Evolutionary conservation across 1,140 invertebrate genomes (phyloP), one percentile per base, ranked within the genome.

Genomic region (Lysiphlebus fabarum): DNA sequence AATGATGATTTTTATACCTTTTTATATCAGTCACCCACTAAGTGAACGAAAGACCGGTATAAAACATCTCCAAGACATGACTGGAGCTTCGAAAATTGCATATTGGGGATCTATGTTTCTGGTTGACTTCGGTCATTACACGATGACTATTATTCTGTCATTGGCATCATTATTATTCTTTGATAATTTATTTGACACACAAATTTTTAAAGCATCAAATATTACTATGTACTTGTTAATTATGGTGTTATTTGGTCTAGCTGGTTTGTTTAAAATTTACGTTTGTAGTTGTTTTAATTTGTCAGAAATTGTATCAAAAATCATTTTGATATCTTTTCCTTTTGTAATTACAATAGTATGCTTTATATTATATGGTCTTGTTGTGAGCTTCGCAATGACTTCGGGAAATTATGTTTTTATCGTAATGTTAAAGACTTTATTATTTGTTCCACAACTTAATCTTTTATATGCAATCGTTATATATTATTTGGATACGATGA

Each of bases 11-110:
- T n/a, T n/a, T n/a, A n/a, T n/a, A n/a, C n/a, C n/a, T 3, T 42
- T 55, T 14, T 60, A 58, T 68, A 70, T 83, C 1, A 72, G 82
- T n/a, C 83, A 82, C 56, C 75, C 83, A 5, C 42, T 73, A 7
- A 57, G 66, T 34, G 73, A 75, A 57, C 60, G 63, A 56, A 38
- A 65, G 42, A 62, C 79, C 53, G 80, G 82, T 68, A 79, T 82
- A 7, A 86, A 85, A 65, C 84, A 86, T 63, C 69, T 86, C 9
- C 85, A 87, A 72, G 78, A 82, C 70, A 83, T 87, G 58, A 82
- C 83, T 61, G 85, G 85, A 14, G 81, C 83, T 5, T 70, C 79
- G 49, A 70, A 79, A 14, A 57, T 79, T 5, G 72, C 72, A 1
- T 86, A 81, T 68, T 86, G 85, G 85, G 48, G 73, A 8, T 73